Base-by-base conservation (phyloP, 2,888 invertebrate genomes). In the Portevinia maculata region DNA sequence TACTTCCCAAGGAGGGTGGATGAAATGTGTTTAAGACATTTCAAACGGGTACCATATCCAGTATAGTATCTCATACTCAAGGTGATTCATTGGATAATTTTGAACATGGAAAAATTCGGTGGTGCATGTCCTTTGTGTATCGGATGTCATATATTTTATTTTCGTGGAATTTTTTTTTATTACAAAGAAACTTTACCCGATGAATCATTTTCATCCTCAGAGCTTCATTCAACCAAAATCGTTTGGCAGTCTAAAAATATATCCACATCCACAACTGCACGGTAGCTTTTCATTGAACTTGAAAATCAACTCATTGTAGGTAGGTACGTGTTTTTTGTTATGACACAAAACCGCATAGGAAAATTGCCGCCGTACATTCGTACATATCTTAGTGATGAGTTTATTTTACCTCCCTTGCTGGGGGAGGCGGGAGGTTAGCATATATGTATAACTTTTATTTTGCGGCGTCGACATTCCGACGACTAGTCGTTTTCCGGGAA, bases 401-500 rank as follows among this genome's bases (percentile, higher is more conserved):
- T 76, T 67, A 28, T 34, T 60, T 59, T 46, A 60, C 59, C 59
- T 75, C 52, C 52, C 28, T 32, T 3, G 30, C 7, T 7, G 1
- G 24, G 15, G 17, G 13, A 9, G 32, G 13, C n/a, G 39, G 44
- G 17, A 17, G 64, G 21, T 39, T 24, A 0, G 30, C 48, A 19
- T 48, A 8, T 7, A 9, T 32, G n/a, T 41, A n/a, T 13, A 1
- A 13, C 7, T 52, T 52, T 50, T 30, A 52, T 15, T 46, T 62
- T 53, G 24, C 32, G 30, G 13, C 15, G 59, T 39, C 64, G 65
- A 52, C 64, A 74, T 79, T 79, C 67, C 74, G 53, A 46, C 59
- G 71, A 67, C 83, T 83, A 83, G 76, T 71, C 83, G 32, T 52
- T 83, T 83, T 67, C 71, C 71, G 50, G 67, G 60, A 78, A 83